These are phyloP conservation scores for Chelonoidis abingdonii DNA, from an alignment of 2,113 vertebrate species.

Conservation along the genomic window DNA sequence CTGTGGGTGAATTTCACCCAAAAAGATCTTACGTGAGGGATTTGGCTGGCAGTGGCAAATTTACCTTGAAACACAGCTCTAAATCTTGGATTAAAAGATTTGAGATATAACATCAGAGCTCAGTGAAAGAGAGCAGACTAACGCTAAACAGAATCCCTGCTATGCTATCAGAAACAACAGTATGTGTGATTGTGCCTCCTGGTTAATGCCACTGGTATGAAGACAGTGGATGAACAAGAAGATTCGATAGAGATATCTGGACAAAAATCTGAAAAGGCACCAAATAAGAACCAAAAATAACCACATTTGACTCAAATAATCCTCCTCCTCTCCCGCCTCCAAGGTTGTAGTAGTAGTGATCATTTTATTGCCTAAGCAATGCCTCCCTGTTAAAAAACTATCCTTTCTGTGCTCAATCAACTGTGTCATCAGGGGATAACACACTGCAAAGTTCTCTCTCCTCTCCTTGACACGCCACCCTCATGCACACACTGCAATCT, in stretches of 20 bases:
- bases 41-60: not conserved
- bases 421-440: not conserved
- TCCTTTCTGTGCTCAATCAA: not conserved
- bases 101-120: not conserved
- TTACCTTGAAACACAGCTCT: not conserved
- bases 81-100: not conserved
- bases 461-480: no score
- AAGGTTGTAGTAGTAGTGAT: not conserved
- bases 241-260: not conserved
- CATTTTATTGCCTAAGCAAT: not conserved
- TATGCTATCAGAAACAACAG: not conserved
- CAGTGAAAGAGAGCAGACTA: not conserved
- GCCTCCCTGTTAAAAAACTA: not conserved
- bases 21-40: not conserved
- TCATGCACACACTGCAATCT: not conserved
- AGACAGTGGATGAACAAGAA: not conserved
- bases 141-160: not conserved
- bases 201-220: not conserved
- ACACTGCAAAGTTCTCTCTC: accelerated
- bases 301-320: not conserved
- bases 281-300: not conserved
- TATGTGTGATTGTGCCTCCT: not conserved
- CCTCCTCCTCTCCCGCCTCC: not conserved
- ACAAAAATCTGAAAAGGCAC: accelerated
- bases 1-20: not conserved